Conservation (phyloP, 2,113 vertebrate species). For the Oceanites oceanicus region DNA sequence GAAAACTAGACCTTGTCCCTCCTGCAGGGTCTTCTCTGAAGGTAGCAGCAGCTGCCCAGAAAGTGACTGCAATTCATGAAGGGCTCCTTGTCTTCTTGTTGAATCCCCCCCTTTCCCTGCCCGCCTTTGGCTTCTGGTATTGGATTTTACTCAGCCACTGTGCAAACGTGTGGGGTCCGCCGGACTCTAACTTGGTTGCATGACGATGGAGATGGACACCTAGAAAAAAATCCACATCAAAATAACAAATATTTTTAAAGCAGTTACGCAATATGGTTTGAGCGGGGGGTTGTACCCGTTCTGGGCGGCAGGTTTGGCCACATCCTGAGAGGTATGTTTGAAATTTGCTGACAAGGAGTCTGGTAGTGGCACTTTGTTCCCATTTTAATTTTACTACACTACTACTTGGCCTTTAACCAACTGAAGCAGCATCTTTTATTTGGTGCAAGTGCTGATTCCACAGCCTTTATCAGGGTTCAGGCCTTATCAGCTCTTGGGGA, state of each 20-base stretch:
- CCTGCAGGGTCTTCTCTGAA: slow-evolving; percentile 44
- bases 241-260: not conserved
- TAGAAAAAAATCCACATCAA: not conserved
- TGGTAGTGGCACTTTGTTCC: slow-evolving; percentile 59
- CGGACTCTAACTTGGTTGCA: fast-evolving
- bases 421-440: slow-evolving; percentile 66
- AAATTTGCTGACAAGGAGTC: slow-evolving; percentile 43
- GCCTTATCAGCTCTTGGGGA: slow-evolving; percentile 46
- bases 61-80: not conserved
- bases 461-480: slow-evolving; percentile 54
- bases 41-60: slow-evolving; percentile 25
- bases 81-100: not conserved
- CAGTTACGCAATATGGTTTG: not conserved
- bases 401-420: slow-evolving; percentile 60
- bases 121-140: not conserved
- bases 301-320: not conserved
- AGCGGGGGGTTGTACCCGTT: not conserved
- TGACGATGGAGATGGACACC: not conserved
- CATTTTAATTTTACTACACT: slow-evolving; percentile 59
- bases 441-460: slow-evolving; percentile 38
- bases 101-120: not conserved
- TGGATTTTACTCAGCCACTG: not conserved
- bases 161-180: not conserved
- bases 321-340: slow-evolving; percentile 61
- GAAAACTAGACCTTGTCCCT: slow-evolving; percentile 72